Base-by-base conservation (phyloP, 2,113 vertebrate genomes). In the Motacilla alba region DNA sequence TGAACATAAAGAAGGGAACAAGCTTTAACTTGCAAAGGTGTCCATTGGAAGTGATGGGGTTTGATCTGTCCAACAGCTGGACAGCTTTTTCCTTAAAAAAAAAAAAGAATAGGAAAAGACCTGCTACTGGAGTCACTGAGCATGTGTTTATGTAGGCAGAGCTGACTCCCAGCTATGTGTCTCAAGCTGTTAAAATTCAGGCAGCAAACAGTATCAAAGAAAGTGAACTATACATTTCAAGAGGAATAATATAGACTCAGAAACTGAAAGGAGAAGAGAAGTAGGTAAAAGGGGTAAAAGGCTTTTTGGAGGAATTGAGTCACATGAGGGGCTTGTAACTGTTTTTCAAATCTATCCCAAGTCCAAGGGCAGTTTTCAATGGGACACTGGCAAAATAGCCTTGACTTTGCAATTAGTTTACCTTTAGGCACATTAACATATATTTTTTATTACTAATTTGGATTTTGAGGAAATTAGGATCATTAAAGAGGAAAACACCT, bases 1-100 rank as follows among this genome's bases (percentile, higher is more conserved):
- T 26, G 39, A 68, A 31, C 17, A 4, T 0, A 0, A 4, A 24
- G 20, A 73, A 47, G 18, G 5, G 20, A 49, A 28, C 15, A 35
- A 44, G 26, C 16, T 66, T 53, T 33, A 46, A 41, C 1, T 3
- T n/a, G 39, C 31, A 30, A 39, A 83, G 13, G 5, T 22, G 31
- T 62, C 46, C 46, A 17, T 1, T 79, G 47, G 11, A 47, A 62
- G 26, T 23, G 59, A 23, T 24, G 49, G 11, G 0, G 11, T 72
- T 50, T 66, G 22, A 27, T 46, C 30, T 66, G 33, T 33, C 31
- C 21, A 3, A 59, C 20, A 70, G 24, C 16, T 2, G 0, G 23
- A 30, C 19, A 41, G 28, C 9, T 33, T 86, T 72, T 28, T 58
- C 28, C 10, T 44, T 11, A 8, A 50, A 66, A 74, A 52, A 46